These are phyloP conservation scores for Lepilemur ruficaudatus DNA, from an alignment of 2,797 vertebrate species.

Conservation along the genomic window DNA sequence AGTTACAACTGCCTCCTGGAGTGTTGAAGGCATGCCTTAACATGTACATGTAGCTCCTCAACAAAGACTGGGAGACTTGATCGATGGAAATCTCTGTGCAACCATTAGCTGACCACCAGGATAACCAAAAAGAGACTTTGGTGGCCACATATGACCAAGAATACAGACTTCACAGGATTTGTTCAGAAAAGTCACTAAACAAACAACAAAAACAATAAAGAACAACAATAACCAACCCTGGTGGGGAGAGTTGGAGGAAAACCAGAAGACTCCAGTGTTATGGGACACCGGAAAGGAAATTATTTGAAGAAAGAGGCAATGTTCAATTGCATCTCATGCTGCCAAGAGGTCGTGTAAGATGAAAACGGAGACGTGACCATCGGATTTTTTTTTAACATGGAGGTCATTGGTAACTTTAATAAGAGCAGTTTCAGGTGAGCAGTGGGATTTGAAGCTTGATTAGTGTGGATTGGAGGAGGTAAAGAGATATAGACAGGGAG, in stretches of 20 bases:
- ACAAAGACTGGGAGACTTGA: background rate
- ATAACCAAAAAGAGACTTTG: conserved; percentile 6
- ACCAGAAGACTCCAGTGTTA: background rate
- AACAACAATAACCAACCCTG: background rate
- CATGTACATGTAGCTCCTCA: background rate
- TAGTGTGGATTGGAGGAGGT: background rate
- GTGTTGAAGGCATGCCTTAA: background rate
- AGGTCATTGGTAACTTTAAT: background rate
- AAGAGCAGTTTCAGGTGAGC: background rate
- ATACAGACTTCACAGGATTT: background rate
- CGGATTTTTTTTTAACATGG: background rate
- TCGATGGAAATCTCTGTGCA: background rate
- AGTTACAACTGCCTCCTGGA: background rate
- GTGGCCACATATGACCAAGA: background rate
- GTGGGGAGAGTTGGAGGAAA: background rate
- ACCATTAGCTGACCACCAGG: background rate
- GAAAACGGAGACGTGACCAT: background rate
- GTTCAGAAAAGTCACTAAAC: background rate
- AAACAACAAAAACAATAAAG: background rate
- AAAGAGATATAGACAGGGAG: background rate
- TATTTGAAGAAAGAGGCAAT: background rate
- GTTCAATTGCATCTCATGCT: background rate
- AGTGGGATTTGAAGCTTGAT: conserved; percentile 12
- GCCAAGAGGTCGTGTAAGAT: background rate
- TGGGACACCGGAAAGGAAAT: background rate